Evolutionary conservation across 2,113 vertebrate genomes (phyloP).

Genomic region (Hyperopisus bebe): DNA sequence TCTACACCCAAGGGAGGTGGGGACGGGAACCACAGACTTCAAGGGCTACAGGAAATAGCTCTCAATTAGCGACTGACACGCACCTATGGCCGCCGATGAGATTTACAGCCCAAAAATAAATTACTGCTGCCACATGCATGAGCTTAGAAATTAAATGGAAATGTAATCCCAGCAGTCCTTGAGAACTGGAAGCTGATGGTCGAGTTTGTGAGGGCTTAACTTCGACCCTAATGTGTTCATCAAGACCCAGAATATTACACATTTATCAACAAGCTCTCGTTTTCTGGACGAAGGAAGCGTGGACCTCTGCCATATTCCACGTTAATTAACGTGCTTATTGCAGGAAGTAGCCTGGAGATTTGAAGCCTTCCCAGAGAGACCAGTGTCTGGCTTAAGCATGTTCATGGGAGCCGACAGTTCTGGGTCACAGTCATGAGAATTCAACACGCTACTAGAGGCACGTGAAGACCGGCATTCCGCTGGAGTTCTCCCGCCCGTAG

Average conservation of each 20-base stretch:
- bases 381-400: conserved; percentile 20
- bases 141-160: conserved; percentile 2
- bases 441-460: conserved; percentile 24
- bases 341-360: background rate
- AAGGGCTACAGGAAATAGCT: background rate
- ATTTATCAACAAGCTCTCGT: background rate
- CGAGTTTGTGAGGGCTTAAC: background rate
- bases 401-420: conserved; percentile 51
- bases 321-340: background rate
- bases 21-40: background rate
- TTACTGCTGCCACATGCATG: background rate
- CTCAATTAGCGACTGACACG: conserved; percentile 4
- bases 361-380: conserved; percentile 14
- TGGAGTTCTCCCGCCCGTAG: conserved; percentile 14
- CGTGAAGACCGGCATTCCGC: conserved; percentile 44
- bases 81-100: background rate
- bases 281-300: background rate
- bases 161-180: background rate
- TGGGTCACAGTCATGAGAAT: conserved; percentile 43
- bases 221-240: background rate
- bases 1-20: background rate
- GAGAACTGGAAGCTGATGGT: background rate
- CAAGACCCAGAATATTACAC: background rate
- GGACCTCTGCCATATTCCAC: background rate
- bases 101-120: background rate